A percentile compares a stretch with the other conserved stretches of the same genome.
Conservation (phyloP, 2,888 invertebrate species). For the Hecatera dysodea region DNA sequence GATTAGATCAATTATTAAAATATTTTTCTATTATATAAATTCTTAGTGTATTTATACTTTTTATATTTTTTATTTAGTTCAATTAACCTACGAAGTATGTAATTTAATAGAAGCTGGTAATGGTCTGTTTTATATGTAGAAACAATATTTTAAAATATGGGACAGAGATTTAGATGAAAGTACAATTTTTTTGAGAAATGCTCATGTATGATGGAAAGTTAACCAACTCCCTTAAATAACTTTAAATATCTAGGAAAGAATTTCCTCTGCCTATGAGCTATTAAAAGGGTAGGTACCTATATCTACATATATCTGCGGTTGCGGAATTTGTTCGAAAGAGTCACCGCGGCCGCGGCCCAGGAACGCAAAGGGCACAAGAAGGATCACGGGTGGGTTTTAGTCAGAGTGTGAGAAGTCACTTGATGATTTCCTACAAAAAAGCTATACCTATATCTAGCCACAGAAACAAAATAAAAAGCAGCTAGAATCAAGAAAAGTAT, state of each 20-base stretch:
- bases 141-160: neutral
- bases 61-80: neutral
- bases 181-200: neutral
- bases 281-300: too few relatives aligned
- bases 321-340: too few relatives aligned
- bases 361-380: too few relatives aligned
- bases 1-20: too few relatives aligned
- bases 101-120: neutral
- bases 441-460: neutral
- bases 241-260: neutral
- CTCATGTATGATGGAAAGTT: too few relatives aligned
- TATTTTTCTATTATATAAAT: neutral
- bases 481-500: conserved; percentile 12
- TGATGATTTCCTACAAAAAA: too few relatives aligned
- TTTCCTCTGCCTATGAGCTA: neutral
- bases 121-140: conserved; percentile 1
- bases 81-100: neutral
- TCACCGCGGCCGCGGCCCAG: too few relatives aligned
- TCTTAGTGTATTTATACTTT: neutral
- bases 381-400: too few relatives aligned
- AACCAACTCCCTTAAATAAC: too few relatives aligned
- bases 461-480: conserved; percentile 2
- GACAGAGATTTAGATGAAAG: neutral
- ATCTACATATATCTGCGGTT: too few relatives aligned
- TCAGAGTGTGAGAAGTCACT: too few relatives aligned